phyloP scores from a whole-genome alignment of 35 echinoderm and acorn worm species.

The Apostichopus parvimensis region DNA sequence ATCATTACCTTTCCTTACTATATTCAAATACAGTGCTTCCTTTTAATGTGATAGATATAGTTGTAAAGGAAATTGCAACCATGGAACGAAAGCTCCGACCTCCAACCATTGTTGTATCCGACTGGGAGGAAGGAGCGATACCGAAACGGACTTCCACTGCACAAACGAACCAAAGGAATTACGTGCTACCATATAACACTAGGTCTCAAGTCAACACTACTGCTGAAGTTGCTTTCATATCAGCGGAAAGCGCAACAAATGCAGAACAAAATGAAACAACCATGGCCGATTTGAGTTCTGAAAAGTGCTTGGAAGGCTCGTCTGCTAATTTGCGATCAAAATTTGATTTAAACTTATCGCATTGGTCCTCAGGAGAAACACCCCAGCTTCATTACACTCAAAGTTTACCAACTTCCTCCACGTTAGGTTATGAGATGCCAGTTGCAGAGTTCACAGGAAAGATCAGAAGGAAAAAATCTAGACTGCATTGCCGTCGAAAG shows the following conservation, averaged over 20 bases:
- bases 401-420: constrained; percentile 13
- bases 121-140: constrained; percentile 47
- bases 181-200: constrained; percentile 41
- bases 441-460: constrained; percentile 54
- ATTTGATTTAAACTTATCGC: constrained; percentile 41
- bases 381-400: constrained; percentile 17
- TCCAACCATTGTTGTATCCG: constrained; percentile 17
- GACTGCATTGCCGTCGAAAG: constrained; percentile 44
- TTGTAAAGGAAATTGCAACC: background rate
- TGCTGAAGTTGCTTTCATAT: constrained; percentile 22
- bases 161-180: background rate
- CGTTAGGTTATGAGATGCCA: constrained; percentile 27
- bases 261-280: constrained; percentile 40
- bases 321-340: background rate
- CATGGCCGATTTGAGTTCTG: constrained; percentile 48
- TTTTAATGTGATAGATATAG: background rate
- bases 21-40: too few species aligned
- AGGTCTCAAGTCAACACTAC: background rate
- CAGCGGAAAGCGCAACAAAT: background rate
- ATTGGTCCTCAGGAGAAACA: constrained; percentile 11
- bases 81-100: constrained; percentile 36
- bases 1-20: too few species aligned
- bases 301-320: constrained; percentile 9
- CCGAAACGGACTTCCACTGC: background rate
- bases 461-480: constrained; percentile 52